Conservation (phyloP, 2,888 invertebrate genomes). For the Megastigmus dorsalis region DNA sequence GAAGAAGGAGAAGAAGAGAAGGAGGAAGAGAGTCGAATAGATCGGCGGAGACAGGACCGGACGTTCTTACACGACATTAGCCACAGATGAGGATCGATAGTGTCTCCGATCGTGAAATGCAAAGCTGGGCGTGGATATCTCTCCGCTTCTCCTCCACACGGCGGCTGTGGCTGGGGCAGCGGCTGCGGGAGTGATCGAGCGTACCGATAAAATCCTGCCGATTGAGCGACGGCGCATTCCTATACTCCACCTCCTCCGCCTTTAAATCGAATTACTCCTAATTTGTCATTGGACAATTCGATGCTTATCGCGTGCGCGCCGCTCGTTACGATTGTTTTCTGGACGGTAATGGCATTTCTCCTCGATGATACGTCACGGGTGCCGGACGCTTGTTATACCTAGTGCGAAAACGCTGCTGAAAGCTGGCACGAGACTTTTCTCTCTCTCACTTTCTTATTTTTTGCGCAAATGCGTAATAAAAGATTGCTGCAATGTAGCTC, state of each 20-base stretch:
- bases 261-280: conserved; percentile 56
- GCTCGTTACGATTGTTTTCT: conserved; percentile 33
- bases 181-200: conserved; percentile 37
- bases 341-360: conserved; percentile 12
- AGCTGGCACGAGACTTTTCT: background rate
- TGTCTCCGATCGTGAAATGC: conserved; percentile 68
- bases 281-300: conserved; percentile 54
- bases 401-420: background rate
- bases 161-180: conserved; percentile 35
- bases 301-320: conserved; percentile 38
- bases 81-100: conserved; percentile 69
- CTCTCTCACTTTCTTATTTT: too few relatives aligned
- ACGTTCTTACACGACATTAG: conserved; percentile 71
- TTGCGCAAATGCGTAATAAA: too few relatives aligned
- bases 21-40: conserved; percentile 52
- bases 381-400: background rate
- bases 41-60: conserved; percentile 62
- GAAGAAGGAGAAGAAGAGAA: conserved; percentile 26
- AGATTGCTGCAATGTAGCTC: too few relatives aligned
- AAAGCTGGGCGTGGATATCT: conserved; percentile 65
- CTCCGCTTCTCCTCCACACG: too few relatives aligned
- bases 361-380: background rate
- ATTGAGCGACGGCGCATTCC: conserved; percentile 52
- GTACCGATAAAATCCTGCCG: conserved; percentile 41
- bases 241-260: conserved; percentile 43